Conservation (phyloP, 2,797 vertebrate genomes). For the Heteromormyrus szaboi region DNA sequence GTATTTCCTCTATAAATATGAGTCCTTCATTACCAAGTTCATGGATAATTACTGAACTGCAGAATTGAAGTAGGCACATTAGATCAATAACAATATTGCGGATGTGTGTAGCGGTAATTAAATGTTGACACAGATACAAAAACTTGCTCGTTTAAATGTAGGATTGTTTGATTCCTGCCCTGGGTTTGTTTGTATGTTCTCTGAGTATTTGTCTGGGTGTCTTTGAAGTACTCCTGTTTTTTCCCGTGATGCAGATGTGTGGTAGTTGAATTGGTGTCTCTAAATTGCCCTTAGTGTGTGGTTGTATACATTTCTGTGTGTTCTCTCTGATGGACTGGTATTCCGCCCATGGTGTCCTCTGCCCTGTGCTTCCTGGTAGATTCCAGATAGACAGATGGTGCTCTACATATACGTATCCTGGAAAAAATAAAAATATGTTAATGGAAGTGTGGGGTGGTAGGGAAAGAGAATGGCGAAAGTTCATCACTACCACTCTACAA, state of each 20-base stretch:
- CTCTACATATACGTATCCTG: neutral
- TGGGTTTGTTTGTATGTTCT: neutral
- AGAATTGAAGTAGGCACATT: neutral
- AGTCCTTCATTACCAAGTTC: neutral
- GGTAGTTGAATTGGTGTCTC: neutral
- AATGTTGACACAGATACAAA: neutral
- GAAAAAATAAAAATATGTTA: neutral
- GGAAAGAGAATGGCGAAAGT: neutral
- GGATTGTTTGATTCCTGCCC: neutral
- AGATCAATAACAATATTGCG: neutral
- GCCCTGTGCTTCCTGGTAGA: neutral
- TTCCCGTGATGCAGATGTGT: neutral
- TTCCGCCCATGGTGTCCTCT: neutral
- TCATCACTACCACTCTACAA: neutral
- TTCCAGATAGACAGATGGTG: neutral
- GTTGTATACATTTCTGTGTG: neutral
- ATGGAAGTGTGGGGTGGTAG: neutral
- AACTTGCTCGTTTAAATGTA: neutral
- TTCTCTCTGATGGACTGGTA: neutral
- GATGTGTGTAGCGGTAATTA: neutral
- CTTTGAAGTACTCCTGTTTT: neutral
- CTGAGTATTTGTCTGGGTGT: neutral
- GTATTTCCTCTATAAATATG: neutral
- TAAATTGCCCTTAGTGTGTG: neutral
- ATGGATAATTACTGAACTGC: neutral